Conservation (phyloP, 2,113 vertebrate species). For the Smithornis capensis region DNA sequence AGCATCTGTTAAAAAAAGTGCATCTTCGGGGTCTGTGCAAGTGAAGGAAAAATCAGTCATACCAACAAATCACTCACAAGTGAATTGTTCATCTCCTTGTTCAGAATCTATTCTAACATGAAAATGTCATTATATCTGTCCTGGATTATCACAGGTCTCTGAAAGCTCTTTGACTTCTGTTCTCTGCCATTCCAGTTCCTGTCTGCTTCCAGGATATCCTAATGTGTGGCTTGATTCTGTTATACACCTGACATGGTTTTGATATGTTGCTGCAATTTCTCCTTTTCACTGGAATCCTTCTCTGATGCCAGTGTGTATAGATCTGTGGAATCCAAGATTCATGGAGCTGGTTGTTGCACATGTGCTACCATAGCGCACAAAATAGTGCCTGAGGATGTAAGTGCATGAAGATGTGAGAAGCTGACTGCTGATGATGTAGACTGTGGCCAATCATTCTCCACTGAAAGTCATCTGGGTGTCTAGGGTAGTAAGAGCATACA, state of each 20-base stretch:
- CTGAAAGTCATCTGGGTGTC: neutral
- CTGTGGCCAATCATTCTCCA: neutral
- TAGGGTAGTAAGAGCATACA: neutral
- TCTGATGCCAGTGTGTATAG: neutral
- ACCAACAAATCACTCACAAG: neutral
- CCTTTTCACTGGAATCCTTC: neutral
- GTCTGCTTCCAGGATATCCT: neutral
- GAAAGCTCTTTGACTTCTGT: neutral
- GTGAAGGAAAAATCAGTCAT: neutral
- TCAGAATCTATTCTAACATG: neutral
- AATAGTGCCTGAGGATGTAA: neutral
- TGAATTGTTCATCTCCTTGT: neutral
- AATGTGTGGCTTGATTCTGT: neutral
- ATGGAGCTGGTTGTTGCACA: accelerated
- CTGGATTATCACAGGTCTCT: neutral
- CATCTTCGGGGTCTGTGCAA: neutral
- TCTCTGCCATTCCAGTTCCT: neutral
- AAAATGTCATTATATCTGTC: neutral
- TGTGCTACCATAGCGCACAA: neutral
- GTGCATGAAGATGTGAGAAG: neutral
- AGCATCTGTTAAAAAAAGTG: neutral
- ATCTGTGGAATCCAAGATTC: neutral
- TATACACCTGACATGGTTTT: neutral
- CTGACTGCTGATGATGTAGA: neutral
- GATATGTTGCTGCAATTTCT: neutral